Percentiles rank a stretch among this genome's conserved stretches.
Conservation (phyloP, 2,888 invertebrate genomes). For the Lacanobia wlatinum region DNA sequence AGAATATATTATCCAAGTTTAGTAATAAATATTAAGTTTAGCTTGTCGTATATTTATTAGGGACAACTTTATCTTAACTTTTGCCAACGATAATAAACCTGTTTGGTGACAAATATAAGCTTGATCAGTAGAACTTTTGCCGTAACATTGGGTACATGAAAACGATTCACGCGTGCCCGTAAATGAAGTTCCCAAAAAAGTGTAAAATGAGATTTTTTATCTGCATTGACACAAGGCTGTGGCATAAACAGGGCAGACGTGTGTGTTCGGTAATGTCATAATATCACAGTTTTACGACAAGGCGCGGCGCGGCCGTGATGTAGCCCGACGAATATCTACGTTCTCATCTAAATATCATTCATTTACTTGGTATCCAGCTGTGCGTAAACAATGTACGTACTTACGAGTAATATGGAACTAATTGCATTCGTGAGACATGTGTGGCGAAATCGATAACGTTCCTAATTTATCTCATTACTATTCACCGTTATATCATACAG, state of each 20-base stretch:
- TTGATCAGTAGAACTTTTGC: slow-evolving; percentile 12
- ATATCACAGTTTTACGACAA: slow-evolving; percentile 62
- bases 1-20: slow-evolving; percentile 43
- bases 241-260: slow-evolving; percentile 44
- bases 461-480: slow-evolving; percentile 28
- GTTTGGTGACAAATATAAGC: slow-evolving; percentile 16
- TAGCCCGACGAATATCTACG: slow-evolving; percentile 51
- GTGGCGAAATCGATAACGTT: slow-evolving; percentile 47
- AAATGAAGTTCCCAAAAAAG: slow-evolving; percentile 43
- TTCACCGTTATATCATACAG: slow-evolving; percentile 34
- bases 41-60: slow-evolving; percentile 22
- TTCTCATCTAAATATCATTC: slow-evolving; percentile 55
- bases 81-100: slow-evolving; percentile 19
- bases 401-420: slow-evolving; percentile 39
- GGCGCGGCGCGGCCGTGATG: slow-evolving; percentile 55
- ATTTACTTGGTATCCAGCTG: slow-evolving; percentile 63
- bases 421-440: slow-evolving; percentile 53
- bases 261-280: slow-evolving; percentile 62
- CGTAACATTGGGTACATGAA: not conserved
- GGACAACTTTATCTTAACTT: slow-evolving; percentile 27
- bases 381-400: slow-evolving; percentile 54
- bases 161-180: slow-evolving; percentile 8
- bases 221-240: slow-evolving; percentile 53
- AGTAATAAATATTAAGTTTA: slow-evolving; percentile 46
- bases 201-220: slow-evolving; percentile 61